phyloP scores from a whole-genome alignment of 1,140 invertebrate species.

The Cydia amplana region DNA sequence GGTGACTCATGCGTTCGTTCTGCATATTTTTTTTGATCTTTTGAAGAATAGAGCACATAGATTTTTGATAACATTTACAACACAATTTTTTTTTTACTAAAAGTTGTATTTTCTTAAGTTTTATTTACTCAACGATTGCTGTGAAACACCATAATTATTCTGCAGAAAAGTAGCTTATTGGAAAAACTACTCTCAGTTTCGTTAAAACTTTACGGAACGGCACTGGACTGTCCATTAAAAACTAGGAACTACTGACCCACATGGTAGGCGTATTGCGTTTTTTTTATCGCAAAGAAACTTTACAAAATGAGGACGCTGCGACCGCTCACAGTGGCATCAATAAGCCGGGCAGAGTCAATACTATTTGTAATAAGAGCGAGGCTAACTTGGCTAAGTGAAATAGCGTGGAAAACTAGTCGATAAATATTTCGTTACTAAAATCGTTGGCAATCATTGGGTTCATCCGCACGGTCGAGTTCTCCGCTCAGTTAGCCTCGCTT shows the following conservation, averaged over 20 bases:
- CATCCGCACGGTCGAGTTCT: neutral
- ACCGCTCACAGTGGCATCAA: conserved; percentile 18
- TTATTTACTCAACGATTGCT: no score
- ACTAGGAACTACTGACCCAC: conserved; percentile 32
- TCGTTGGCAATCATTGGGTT: conserved; percentile 17
- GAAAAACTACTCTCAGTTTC: conserved; percentile 2
- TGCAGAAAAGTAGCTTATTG: neutral
- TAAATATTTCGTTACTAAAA: conserved; percentile 12
- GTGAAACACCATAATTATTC: neutral
- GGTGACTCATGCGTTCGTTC: no score
- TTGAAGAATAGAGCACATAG: no score
- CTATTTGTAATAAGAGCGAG: neutral
- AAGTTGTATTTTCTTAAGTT: no score
- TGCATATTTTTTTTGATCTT: no score
- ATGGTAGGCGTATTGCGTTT: conserved; percentile 25
- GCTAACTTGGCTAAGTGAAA: conserved; percentile 11
- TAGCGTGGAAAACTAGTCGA: conserved; percentile 5
- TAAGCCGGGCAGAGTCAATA: conserved; percentile 3
- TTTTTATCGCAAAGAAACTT: conserved; percentile 29
- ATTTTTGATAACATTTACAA: no score
- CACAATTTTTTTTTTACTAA: no score
- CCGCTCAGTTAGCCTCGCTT: conserved; percentile 9
- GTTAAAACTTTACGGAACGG: conserved; percentile 18
- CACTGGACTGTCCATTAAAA: conserved; percentile 21
- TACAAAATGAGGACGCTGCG: conserved; percentile 19